Percentiles rank a stretch among this genome's conserved stretches.
Evolutionary conservation across 2,113 vertebrate genomes (phyloP).

Genomic region (Rana temporaria): DNA sequence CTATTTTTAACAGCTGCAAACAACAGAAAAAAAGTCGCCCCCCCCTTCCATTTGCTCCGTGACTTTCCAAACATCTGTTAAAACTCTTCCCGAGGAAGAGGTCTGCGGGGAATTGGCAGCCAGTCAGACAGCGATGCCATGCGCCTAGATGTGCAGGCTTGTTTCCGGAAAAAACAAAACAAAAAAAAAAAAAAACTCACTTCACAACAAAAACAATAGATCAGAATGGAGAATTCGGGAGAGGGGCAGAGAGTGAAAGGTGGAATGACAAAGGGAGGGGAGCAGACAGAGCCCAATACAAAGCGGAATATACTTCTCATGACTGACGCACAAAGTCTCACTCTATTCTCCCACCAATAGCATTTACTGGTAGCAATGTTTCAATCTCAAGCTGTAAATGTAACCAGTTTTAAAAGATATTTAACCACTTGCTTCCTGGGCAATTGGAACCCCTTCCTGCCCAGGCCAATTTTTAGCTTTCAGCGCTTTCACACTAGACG

Average conservation of each 20-base stretch:
- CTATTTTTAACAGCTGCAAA: constrained; percentile 45
- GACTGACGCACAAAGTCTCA: too few species aligned
- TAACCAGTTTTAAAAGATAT: too few species aligned
- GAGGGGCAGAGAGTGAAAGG: background rate
- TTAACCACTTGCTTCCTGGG: too few species aligned
- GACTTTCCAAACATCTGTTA: constrained; percentile 42
- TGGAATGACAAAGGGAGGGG: constrained; percentile 12
- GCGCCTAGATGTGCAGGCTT: constrained; percentile 8
- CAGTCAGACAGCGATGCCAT: constrained; percentile 3
- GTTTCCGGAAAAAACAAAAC: constrained; percentile 14
- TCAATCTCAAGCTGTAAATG: too few species aligned
- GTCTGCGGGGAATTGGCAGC: constrained; percentile 22
- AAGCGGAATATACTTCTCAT: background rate
- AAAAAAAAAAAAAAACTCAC: background rate
- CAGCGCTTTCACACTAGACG: too few species aligned
- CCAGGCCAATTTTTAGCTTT: too few species aligned
- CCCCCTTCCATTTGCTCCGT: constrained; percentile 34
- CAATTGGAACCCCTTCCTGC: too few species aligned
- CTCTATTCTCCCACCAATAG: too few species aligned
- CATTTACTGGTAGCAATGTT: too few species aligned
- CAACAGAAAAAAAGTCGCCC: background rate
- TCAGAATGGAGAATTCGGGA: constrained; percentile 38
- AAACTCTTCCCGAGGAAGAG: constrained; percentile 28
- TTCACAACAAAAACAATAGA: constrained; percentile 22
- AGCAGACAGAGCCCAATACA: background rate